phyloP scores from a whole-genome alignment of 2,113 vertebrate genomes.

The Pseudolaguvia tuberculata region DNA sequence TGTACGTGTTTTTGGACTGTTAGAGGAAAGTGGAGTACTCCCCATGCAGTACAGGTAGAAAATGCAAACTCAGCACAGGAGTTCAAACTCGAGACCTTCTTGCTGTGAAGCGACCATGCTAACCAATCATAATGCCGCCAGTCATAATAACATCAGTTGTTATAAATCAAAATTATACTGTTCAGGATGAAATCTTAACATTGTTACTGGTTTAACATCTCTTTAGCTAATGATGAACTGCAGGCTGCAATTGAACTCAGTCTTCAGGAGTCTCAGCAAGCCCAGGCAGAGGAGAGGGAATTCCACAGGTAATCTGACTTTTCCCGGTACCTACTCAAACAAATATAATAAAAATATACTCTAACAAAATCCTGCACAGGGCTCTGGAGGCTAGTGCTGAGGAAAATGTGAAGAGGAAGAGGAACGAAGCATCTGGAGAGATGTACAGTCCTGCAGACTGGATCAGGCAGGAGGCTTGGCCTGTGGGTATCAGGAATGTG shows the following conservation, averaged over 20 bases:
- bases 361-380: conserved; percentile 57
- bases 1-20: too few relatives aligned
- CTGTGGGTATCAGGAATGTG: conserved; percentile 90
- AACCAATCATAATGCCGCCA: too few relatives aligned
- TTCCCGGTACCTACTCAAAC: not conserved
- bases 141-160: too few relatives aligned
- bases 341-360: not conserved
- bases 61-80: too few relatives aligned
- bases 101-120: too few relatives aligned
- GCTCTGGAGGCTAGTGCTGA: conserved; percentile 65
- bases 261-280: conserved; percentile 71
- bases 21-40: too few relatives aligned
- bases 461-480: conserved; percentile 84
- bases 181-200: not conserved
- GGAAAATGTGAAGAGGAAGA: conserved; percentile 85
- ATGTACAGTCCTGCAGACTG: conserved; percentile 75
- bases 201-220: not conserved
- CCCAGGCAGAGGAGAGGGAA: conserved; percentile 68
- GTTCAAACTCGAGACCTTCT: too few relatives aligned
- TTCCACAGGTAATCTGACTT: conserved; percentile 66
- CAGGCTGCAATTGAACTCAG: conserved; percentile 65
- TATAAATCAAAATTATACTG: too few relatives aligned
- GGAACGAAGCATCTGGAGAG: conserved; percentile 82
- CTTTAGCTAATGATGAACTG: conserved; percentile 68
- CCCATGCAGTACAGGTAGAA: too few relatives aligned